Percentiles rank a stretch among this genome's conserved stretches.
phyloP scores from a whole-genome alignment of 2,113 vertebrate genomes.

The Axis porcinus region DNA sequence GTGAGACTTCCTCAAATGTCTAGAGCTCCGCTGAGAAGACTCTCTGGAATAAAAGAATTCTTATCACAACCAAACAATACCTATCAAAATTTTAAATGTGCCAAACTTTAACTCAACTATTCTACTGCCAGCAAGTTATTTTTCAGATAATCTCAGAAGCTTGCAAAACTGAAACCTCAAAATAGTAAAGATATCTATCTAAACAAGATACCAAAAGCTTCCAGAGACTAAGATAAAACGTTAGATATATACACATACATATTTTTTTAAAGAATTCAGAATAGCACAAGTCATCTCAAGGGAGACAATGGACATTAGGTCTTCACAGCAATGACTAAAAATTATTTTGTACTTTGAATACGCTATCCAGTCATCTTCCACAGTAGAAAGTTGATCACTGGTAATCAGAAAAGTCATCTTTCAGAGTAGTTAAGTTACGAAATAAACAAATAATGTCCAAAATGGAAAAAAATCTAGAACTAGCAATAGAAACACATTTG shows the following conservation, averaged over 20 bases:
- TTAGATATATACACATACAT: too few species aligned
- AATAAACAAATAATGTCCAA: neutral
- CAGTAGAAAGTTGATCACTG: neutral
- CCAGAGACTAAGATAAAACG: neutral
- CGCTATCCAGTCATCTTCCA: neutral
- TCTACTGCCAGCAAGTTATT: neutral
- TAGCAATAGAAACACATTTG: neutral
- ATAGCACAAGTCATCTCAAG: neutral
- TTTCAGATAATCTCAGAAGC: neutral
- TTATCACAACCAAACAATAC: neutral
- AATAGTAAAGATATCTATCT: neutral
- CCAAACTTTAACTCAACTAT: neutral
- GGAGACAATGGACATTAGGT: neutral
- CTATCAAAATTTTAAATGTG: conserved; percentile 3
- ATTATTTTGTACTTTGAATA: conserved; percentile 5
- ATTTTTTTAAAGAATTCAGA: neutral
- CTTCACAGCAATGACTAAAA: conserved; percentile 20
- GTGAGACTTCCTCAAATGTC: neutral
- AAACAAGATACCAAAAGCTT: neutral
- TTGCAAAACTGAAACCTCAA: conserved; percentile 14
- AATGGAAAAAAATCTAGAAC: neutral
- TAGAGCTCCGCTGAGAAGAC: neutral
- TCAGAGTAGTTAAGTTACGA: neutral
- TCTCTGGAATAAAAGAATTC: neutral
- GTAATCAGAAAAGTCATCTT: neutral